Conservation (phyloP, 1,140 invertebrate species). For the Diplogasteroides magnus region DNA sequence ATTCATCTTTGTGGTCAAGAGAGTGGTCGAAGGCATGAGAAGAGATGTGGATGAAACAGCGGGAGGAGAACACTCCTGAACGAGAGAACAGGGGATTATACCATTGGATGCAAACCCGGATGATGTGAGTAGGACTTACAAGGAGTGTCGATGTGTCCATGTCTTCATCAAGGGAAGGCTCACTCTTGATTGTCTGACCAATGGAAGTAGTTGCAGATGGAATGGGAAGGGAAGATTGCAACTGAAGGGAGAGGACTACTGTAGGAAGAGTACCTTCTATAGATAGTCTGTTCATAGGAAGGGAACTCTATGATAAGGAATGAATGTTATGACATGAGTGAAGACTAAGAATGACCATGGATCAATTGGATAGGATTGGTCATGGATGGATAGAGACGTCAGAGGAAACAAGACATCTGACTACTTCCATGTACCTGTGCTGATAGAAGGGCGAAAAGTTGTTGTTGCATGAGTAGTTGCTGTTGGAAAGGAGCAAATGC, state of each 20-base stretch:
- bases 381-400: too few species aligned
- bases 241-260: not conserved
- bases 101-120: not conserved
- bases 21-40: not conserved
- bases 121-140: too few species aligned
- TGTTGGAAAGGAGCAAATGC: not conserved
- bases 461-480: not conserved
- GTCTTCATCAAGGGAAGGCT: not conserved
- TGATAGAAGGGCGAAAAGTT: not conserved
- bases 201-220: not conserved
- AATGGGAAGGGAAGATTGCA: not conserved
- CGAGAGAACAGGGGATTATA: not conserved
- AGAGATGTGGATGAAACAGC: not conserved
- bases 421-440: too few species aligned
- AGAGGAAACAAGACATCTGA: too few species aligned
- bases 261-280: too few species aligned
- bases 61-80: not conserved
- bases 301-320: too few species aligned
- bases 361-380: too few species aligned
- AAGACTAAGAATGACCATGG: not conserved
- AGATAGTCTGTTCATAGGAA: too few species aligned
- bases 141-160: too few species aligned
- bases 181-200: not conserved
- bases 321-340: too few species aligned
- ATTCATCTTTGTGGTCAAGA: not conserved